Base-by-base conservation (phyloP, 1,140 invertebrate genomes). In the Drosophila busckii region DNA sequence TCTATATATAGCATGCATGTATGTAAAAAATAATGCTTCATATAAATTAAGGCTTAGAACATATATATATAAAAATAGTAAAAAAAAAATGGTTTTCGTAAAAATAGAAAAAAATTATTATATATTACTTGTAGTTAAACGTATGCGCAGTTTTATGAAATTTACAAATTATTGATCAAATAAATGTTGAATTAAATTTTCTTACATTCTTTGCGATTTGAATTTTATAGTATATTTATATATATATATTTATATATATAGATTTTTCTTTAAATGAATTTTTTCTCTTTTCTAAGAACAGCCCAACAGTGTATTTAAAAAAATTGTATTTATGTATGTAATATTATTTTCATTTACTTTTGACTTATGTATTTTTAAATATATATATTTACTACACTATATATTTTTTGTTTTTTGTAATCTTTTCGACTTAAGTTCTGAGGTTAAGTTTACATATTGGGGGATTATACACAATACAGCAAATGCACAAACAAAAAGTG, bases 231-330 rank as follows among this genome's bases (percentile, higher is more conserved):
- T 54, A 42, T 65, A 41, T 64, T 37, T 53, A 46, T 67, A 54
- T 63, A 41, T 60, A 46, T 44, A 44, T 61, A 38, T 26, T 55
- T 60, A 25, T 52, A 45, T 68, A 29, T 49, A 15, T 19, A 13
- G 22, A 13, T 4, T 34, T 44, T 40, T 58, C 63, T 50, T 65
- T 50, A 34, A 44, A 6, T 29, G 45, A 17, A 53, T 55, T 48
- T 64, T 54, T 60, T 64, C 25, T 64, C 49, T 71, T 80, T 69
- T 62, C 69, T 82, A 82, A 82, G 75, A 82, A 82, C 75, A 82
- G 75, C 75, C 75, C 75, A 82, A 82, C 75, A 82, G 69, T 82
- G 68, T 80, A 52, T 69, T 44, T 60, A 40, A 46, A 28, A 53
- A 48, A 7, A 46, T 31, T 52, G 20, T 44, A 20, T 54, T 16